phyloP scores from a whole-genome alignment of 2,113 vertebrate genomes.

The Coreoperca whiteheadi region DNA sequence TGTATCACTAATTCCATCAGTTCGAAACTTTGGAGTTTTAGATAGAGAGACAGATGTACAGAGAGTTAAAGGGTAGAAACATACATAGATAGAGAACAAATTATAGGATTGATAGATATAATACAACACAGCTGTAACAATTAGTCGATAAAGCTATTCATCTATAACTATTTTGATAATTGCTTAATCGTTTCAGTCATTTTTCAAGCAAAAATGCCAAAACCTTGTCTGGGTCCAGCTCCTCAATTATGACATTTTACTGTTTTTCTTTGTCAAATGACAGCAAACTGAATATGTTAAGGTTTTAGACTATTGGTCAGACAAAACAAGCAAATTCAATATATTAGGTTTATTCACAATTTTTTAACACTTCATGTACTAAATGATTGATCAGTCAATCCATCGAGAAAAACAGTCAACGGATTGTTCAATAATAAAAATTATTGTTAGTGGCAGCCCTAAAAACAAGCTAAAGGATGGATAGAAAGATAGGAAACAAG shows the following conservation, averaged over 20 bases:
- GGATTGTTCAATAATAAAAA: neutral
- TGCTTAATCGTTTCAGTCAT: neutral
- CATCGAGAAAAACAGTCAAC: neutral
- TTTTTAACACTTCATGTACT: neutral
- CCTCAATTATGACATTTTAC: neutral
- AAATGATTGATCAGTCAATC: neutral
- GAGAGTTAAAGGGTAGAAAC: too few species aligned
- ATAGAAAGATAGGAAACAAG: neutral
- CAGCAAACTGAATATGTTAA: neutral
- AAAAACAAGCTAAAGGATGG: neutral
- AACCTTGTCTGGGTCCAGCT: neutral
- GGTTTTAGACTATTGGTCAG: neutral
- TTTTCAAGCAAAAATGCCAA: neutral
- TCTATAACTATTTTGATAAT: neutral
- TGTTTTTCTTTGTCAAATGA: neutral
- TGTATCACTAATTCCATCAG: constrained; percentile 55
- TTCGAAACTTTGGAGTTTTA: constrained; percentile 34
- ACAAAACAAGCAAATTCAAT: too few species aligned
- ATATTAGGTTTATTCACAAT: neutral
- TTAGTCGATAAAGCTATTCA: neutral
- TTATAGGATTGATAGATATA: neutral
- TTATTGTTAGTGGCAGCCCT: neutral
- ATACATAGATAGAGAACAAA: neutral
- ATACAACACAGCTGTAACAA: neutral
- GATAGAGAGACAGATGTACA: neutral